Evolutionary conservation across 2,113 vertebrate species (phyloP).

Genomic region (Aviceda subcristata): DNA sequence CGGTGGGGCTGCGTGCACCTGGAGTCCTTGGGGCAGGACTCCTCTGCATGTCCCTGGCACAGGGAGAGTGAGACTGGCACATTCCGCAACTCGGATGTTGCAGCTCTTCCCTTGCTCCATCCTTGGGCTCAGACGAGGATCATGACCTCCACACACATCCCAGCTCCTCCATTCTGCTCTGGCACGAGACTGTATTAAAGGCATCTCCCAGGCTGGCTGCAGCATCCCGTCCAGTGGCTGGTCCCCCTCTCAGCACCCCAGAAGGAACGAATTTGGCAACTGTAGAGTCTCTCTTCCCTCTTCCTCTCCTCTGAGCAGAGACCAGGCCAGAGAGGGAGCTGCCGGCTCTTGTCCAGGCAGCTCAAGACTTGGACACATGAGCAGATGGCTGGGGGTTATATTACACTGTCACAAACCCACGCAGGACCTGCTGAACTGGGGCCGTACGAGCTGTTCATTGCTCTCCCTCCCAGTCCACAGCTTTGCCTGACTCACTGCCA

Average conservation of each 20-base stretch:
- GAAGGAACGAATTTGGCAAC: not conserved
- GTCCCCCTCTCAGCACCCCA: not conserved
- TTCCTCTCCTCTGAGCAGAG: not conserved
- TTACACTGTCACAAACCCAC: not conserved
- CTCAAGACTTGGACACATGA: not conserved
- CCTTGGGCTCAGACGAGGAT: not conserved
- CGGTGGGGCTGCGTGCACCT: fast-evolving
- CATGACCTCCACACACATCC: fast-evolving
- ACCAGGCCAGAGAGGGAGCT: not conserved
- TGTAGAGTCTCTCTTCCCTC: not conserved
- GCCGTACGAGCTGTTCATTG: not conserved
- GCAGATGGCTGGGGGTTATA: not conserved
- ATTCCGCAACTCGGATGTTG: fast-evolving
- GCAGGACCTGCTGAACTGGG: not conserved
- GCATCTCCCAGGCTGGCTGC: not conserved
- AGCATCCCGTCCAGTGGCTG: not conserved
- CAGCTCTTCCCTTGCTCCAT: not conserved
- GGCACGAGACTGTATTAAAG: fast-evolving
- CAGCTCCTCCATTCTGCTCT: fast-evolving
- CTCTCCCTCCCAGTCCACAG: not conserved
- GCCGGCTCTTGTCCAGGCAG: not conserved
- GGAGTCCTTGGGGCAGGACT: not conserved
- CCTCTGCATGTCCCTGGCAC: not conserved
- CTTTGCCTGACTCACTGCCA: not conserved
- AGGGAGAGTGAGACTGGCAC: fast-evolving